Evolutionary conservation across 2,797 vertebrate genomes (phyloP), one percentile per base, ranked within the genome.

Genomic region (Hypotaenidia philippensis): DNA sequence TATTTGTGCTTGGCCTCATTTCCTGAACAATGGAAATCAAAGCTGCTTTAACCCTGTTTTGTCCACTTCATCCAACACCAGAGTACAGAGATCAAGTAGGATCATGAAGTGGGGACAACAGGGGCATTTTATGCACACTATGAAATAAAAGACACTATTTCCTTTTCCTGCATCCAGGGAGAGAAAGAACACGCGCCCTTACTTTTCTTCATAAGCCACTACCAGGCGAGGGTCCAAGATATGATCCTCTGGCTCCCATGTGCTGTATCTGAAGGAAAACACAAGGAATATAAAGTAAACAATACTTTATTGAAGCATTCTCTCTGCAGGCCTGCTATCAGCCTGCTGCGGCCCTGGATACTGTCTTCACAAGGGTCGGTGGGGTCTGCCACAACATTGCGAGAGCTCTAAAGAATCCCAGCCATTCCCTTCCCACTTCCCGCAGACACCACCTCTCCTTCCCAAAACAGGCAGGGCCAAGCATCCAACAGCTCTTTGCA

Each of bases 231-330:
- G 99, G 97, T 99, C 99, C 98, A 99, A 96, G 97, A 99, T 99
- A 96, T 99, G 99, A 83, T 99, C 99, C 91, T 99, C 99, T 22
- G 99, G 99, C 96, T 99, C 99, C 99, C 99, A 99, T 3, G 99
- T 99, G 93, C 99, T 99, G 98, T 99, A 99, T 98, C 99, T 99
- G 98, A 87, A 85, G 95, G 96, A 92, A 98, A 94, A 94, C 93
- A 95, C 64, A 95, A 87, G 85, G 61, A 93, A 93, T 59, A 89
- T 80, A 85, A 95, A 96, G 89, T 89, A 89, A 87, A 96, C 87
- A 97, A 79, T 79, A 53, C 49, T 94, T 93, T 76, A 90, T 77
- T 79, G 49, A 94, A 94, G 90, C 77, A 83, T 68, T 87, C 49
- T 71, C 69, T 95, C 75, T 75, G 52, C 65, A 92, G 52, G 61